Conservation (phyloP, 2,888 invertebrate species). For the Periphyllus acericola region DNA sequence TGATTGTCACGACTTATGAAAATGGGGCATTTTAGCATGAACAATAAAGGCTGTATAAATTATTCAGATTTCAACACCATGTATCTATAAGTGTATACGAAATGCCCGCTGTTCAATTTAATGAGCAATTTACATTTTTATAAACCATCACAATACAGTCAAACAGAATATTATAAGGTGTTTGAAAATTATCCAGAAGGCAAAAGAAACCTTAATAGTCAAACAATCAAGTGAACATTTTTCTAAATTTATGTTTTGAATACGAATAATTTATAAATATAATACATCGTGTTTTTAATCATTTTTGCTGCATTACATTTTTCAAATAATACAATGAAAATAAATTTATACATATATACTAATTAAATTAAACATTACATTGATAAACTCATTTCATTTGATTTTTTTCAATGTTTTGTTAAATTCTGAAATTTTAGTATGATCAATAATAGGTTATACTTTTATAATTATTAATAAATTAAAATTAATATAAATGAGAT, state of each 20-base stretch:
- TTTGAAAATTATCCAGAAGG: constrained; percentile 36
- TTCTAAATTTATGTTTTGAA: not conserved
- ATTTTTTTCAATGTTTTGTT: too few species aligned
- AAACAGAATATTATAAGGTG: constrained; percentile 28
- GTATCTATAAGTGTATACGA: constrained; percentile 48
- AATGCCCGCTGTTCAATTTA: constrained; percentile 58
- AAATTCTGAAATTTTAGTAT: too few species aligned
- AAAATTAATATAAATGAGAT: too few species aligned
- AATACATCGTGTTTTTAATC: not conserved
- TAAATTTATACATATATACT: too few species aligned
- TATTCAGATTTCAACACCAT: constrained; percentile 57
- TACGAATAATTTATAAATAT: not conserved
- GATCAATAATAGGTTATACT: too few species aligned
- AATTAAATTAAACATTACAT: too few species aligned
- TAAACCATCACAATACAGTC: constrained; percentile 16
- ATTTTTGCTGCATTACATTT: not conserved
- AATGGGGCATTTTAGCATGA: constrained; percentile 52
- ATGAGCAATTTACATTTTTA: constrained; percentile 62
- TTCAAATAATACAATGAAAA: too few species aligned
- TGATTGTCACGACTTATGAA: constrained; percentile 57
- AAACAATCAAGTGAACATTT: constrained; percentile 30
- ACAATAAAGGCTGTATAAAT: constrained; percentile 60
- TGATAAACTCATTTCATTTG: too few species aligned
- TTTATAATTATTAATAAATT: too few species aligned
- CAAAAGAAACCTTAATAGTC: constrained; percentile 47